These are phyloP conservation scores for Drosophila testacea DNA, from an alignment of 2,888 invertebrate species.

Conservation along the genomic window DNA sequence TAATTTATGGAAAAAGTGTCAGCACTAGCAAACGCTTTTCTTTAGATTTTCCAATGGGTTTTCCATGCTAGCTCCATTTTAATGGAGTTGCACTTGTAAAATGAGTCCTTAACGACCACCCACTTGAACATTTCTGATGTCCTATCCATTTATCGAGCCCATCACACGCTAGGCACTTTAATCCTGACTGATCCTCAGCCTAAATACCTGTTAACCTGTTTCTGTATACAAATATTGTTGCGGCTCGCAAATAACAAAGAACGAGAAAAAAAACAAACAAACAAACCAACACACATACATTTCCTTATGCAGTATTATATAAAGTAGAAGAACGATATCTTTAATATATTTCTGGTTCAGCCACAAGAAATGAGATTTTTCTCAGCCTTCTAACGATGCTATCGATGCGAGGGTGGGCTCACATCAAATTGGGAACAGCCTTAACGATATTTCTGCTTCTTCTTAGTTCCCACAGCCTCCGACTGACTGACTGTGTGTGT, in stretches of 20 bases:
- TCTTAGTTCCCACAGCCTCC: conserved; percentile 60
- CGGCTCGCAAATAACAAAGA: conserved; percentile 44
- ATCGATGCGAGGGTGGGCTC: conserved; percentile 77
- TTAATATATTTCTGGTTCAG: conserved; percentile 36
- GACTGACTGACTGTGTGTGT: not conserved
- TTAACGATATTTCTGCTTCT: conserved; percentile 15
- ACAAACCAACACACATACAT: conserved; percentile 2
- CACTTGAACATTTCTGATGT: conserved; percentile 47
- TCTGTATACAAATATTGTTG: conserved; percentile 59
- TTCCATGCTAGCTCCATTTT: conserved; percentile 17
- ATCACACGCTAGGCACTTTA: conserved; percentile 36
- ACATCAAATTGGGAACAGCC: conserved; percentile 73
- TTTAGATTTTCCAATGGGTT: conserved; percentile 30
- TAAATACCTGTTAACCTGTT: conserved; percentile 75
- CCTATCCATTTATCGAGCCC: conserved; percentile 28
- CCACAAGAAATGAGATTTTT: conserved; percentile 75
- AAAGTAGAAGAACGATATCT: conserved; percentile 16
- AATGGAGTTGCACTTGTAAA: conserved; percentile 2
- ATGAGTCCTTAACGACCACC: conserved; percentile 51
- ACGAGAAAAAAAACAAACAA: no score
- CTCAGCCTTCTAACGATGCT: conserved; percentile 71
- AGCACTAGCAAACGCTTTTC: conserved; percentile 17
- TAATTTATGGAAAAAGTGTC: conserved; percentile 51
- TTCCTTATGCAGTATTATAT: not conserved
- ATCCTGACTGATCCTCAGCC: conserved; percentile 67